Percentiles rank a stretch among this genome's conserved stretches.
These are phyloP conservation scores for Paramormyrops kingsleyae DNA, from an alignment of 2,113 vertebrate species.

Conservation along the genomic window DNA sequence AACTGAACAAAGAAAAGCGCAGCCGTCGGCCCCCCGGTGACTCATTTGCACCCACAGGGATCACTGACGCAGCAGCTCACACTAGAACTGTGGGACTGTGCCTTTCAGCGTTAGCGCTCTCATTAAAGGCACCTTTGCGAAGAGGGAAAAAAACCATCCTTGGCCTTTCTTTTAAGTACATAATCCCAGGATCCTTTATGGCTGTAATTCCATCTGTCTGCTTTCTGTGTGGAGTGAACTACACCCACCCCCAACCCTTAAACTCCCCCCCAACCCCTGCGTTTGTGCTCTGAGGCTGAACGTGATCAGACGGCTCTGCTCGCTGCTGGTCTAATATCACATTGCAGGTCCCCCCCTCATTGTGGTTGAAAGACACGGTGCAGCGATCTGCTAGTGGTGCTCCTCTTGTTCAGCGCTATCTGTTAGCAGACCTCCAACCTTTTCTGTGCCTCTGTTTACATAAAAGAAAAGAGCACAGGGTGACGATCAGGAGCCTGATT, in stretches of 20 bases:
- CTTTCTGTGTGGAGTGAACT: background rate
- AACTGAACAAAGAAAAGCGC: background rate
- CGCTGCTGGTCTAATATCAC: conserved; percentile 7
- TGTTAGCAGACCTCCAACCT: background rate
- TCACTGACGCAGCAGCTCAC: conserved; percentile 31
- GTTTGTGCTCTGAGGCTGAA: background rate
- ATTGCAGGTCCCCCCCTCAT: background rate
- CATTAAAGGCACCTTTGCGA: background rate
- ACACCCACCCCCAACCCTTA: background rate
- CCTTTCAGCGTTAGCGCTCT: conserved; percentile 17
- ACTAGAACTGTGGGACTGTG: conserved; percentile 18
- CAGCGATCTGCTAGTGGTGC: background rate
- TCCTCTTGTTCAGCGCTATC: background rate
- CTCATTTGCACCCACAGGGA: conserved; percentile 39
- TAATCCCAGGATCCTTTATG: background rate
- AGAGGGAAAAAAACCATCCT: background rate
- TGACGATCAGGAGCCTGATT: background rate
- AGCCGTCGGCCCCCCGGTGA: conserved; percentile 25
- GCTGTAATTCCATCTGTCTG: conserved; percentile 25
- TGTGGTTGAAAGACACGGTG: conserved; percentile 3
- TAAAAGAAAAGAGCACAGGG: background rate
- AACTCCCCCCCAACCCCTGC: background rate
- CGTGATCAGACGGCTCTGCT: conserved; percentile 11
- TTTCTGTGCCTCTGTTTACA: conserved; percentile 8
- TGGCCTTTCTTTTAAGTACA: background rate